Evolutionary conservation across 2,888 invertebrate genomes (phyloP), one percentile per base, ranked within the genome.

Genomic region (Orthonevra nobilis): DNA sequence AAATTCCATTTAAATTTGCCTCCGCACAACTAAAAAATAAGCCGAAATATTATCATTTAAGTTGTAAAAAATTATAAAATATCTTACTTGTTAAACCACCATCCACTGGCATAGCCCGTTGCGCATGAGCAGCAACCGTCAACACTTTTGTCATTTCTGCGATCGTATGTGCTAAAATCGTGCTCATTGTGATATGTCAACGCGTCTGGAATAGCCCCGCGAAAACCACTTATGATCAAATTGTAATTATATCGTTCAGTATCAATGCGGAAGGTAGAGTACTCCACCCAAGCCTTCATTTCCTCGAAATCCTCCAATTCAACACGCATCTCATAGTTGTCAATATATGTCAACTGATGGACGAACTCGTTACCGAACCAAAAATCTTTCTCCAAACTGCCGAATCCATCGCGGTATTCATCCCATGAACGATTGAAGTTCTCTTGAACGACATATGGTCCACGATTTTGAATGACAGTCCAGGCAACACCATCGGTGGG

Each of bases 301-400:
- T 88, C 89, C 1, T 90, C 88, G 81, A 90, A 91, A 85, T 90
- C 90, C 83, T 89, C 89, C 4, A 92, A 81, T 75, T 91, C 90
- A 7, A 92, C 87, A 32, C 91, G 86, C 60, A 92, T 83, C 10
- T 86, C 85, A 56, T 90, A 85, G 81, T 89, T 87, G 26, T 89
- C 86, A 26, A 83, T 81, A 70, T 85, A 85, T 6, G 88, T 86
- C 69, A 92, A 81, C 54, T 87, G 86, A 81, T 91, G 89, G 42
- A 91, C 88, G 66, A 89, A 90, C 58, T 91, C 91, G 83, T 91
- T 91, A 3, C 92, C 92, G 81, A 91, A 89, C 92, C 92, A 92
- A 83, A 92, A 92, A 81, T 92, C 91, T 20, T 86, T 85, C 6
- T 86, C 81, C 10, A 91, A 82, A 81, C 89, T 85, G 0, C 92